These are phyloP conservation scores for Ceratosolen solmsi DNA, from an alignment of 1,140 invertebrate genomes.

Conservation along the genomic window DNA sequence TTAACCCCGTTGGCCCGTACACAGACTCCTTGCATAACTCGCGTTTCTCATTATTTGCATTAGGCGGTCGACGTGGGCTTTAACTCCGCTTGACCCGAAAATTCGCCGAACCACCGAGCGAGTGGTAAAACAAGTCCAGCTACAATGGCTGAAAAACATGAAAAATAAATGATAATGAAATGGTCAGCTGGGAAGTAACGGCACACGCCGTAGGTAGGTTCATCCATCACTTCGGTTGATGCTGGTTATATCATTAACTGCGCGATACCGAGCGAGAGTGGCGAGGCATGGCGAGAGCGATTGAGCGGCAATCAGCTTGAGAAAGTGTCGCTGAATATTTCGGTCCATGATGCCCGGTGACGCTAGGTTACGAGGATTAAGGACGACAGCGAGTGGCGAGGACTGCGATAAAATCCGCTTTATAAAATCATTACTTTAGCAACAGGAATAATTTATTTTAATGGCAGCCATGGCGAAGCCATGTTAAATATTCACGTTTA, in stretches of 20 bases:
- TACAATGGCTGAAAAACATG: not conserved
- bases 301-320: not conserved
- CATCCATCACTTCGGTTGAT: not conserved
- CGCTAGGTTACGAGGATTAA: not conserved
- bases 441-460: not conserved
- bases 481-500: not conserved
- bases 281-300: not conserved
- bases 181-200: not conserved
- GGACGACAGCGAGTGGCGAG: not conserved
- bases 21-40: not conserved
- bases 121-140: not conserved
- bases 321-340: conserved; percentile 13
- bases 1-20: not conserved
- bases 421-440: not conserved
- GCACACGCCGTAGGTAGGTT: not conserved
- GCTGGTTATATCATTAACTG: not conserved
- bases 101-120: not conserved
- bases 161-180: not conserved
- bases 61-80: not conserved
- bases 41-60: too few relatives aligned
- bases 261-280: not conserved
- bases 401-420: not conserved
- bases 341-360: not conserved
- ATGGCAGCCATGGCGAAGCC: not conserved
- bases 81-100: not conserved